Evolutionary conservation across 2,888 invertebrate genomes (phyloP), one percentile per base, ranked within the genome.

Genomic region (Drosophila fungiperda): DNA sequence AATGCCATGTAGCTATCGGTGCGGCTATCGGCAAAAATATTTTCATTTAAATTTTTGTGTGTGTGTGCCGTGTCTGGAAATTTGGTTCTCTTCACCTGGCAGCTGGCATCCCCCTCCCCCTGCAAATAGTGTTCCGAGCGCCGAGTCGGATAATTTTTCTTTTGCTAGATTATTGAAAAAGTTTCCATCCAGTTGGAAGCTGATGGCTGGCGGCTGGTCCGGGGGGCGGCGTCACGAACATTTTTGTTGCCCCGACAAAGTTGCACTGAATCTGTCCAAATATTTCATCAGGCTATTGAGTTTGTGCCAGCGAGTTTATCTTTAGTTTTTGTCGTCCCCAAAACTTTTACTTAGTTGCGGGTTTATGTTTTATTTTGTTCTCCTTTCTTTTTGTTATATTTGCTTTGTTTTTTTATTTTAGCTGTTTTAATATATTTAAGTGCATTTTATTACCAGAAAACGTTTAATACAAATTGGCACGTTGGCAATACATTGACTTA

Each of bases 131-230:
- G 48, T n/a, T 60, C 23, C 33, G 53, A 38, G 17, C 58, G 58
- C 55, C 60, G 61, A 63, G 42, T 55, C 62, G 57, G 71, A 82
- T 88, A 80, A 80, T 85, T 82, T 87, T 74, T 71, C 76, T 72
- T 79, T 71, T 71, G 73, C 77, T 77, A 77, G 81, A 85, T 88
- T 87, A 87, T 87, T 87, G 81, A 89, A 87, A 87, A 87, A 89
- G 87, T 87, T 87, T 76, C 35, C 40, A 72, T 71, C 76, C 74
- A 64, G 64, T 67, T 55, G 42, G 64, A 40, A 50, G 35, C 55
- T 68, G 76, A 55, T 15, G 32, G 32, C 42, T 42, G 32, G 32
- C 29, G 67, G 32, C 55, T 67, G 76, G 66, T 49, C 54, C 50
- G 49, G 60, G 48, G 33, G 49, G 63, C 38, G 33, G 26, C 49